Base-by-base conservation (phyloP, 2,113 vertebrate species). In the cattle (Bos taurus) region DNA sequence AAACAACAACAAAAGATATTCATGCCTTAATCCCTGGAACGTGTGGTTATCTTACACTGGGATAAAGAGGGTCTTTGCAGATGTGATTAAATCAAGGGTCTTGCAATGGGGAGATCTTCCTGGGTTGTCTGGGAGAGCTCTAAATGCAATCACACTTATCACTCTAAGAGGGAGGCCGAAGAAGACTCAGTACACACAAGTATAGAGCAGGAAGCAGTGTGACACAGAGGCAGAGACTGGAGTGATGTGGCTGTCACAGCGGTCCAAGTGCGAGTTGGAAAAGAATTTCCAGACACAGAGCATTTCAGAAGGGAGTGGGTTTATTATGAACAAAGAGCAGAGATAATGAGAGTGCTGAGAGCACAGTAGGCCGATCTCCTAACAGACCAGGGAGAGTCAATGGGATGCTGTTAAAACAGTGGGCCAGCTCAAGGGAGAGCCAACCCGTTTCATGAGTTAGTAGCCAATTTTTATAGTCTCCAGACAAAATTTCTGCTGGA, bases 401-500 rank as follows among this genome's bases (percentile, higher is more conserved):
- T 26, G 67, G 19, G 19, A 71, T 26, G 23, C 21, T 74, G 36
- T 74, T 40, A 74, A 11, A 74, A 74, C 36, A 77, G 71, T 77
- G 40, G 71, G 40, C 71, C 1, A 6, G 40, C 21, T 77, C 71
- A 26, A 77, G 23, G 71, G 71, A 77, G 23, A 77, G 71, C 71
- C 0, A 12, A 43, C 3, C 0, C 12, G 0, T 77, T 43, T 77
- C 21, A 25, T 77, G 71, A 14, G 36, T 77, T 43, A 77, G 71
- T 25, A 77, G 36, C 36, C 71, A 77, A 4, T 25, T 77, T 43
- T 40, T 25, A 14, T 26, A 43, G 23, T 43, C 23, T 77, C 36
- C 36, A 26, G 36, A 43, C 23, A 43, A 26, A 77, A 43, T 77
- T 77, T 21, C 71, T 77, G 71, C 71, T 26, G 71, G 5, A 77